Evolutionary conservation across 2,113 vertebrate species (phyloP).

Genomic region (Gracilinanus agilis): DNA sequence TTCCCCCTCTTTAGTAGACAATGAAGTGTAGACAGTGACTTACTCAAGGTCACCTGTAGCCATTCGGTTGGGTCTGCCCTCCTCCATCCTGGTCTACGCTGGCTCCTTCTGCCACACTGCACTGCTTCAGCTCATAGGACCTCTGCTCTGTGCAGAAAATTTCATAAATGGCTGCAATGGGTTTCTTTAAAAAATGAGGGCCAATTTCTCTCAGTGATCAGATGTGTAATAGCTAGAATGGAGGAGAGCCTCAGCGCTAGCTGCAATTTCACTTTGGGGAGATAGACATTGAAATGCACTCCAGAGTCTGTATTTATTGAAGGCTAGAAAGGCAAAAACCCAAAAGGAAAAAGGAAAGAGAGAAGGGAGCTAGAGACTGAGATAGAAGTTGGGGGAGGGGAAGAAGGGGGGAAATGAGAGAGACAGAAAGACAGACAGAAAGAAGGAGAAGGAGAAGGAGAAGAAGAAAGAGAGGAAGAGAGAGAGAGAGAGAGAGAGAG

Average conservation of each 20-base stretch:
- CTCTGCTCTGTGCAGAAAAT: background rate
- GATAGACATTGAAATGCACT: background rate
- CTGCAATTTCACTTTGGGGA: background rate
- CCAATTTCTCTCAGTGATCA: background rate
- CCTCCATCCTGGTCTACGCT: background rate
- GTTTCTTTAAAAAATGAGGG: background rate
- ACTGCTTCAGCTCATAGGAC: background rate
- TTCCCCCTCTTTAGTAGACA: background rate
- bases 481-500: background rate
- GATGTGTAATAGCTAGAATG: conserved; percentile 8
- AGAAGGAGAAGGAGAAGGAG: background rate
- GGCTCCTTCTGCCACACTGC: background rate
- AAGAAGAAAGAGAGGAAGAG: background rate
- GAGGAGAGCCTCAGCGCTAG: background rate
- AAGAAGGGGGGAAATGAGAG: background rate
- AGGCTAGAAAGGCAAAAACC: conserved; percentile 1
- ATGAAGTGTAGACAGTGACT: background rate
- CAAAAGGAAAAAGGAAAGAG: background rate
- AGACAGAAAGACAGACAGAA: background rate
- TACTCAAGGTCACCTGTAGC: background rate
- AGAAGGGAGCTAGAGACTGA: background rate
- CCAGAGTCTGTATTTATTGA: background rate
- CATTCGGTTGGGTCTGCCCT: background rate
- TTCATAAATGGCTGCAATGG: background rate
- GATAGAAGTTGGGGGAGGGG: no score